These are phyloP conservation scores for Paramuricea clavata DNA, from an alignment of 92 coral and sea anemone species.

Conservation along the genomic window DNA sequence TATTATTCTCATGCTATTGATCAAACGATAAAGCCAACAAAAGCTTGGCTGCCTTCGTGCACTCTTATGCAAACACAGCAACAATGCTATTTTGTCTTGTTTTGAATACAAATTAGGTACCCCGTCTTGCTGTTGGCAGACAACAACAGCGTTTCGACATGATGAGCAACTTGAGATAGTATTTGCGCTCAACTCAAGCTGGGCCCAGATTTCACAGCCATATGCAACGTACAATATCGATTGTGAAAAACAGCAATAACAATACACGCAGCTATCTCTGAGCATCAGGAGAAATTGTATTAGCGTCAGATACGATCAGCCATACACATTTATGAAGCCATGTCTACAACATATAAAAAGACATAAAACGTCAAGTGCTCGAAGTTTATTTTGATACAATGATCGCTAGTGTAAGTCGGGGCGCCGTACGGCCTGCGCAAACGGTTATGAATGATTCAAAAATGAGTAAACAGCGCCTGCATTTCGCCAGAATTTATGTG, in stretches of 20 bases:
- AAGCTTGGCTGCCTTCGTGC: conserved; percentile 22
- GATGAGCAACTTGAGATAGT: neutral
- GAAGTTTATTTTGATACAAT: neutral
- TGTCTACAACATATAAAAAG: neutral
- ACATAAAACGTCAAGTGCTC: neutral
- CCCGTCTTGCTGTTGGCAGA: conserved; percentile 34
- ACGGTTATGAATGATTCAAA: neutral
- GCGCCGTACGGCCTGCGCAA: neutral
- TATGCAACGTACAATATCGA: conserved; percentile 14
- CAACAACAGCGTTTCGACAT: conserved; percentile 11
- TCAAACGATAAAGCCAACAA: conserved; percentile 32
- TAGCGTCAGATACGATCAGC: conserved; percentile 29
- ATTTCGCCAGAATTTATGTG: neutral
- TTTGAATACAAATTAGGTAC: conserved; percentile 26
- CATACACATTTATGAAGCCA: neutral
- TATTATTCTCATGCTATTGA: conserved; percentile 39
- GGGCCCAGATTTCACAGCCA: conserved; percentile 8
- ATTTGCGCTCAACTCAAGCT: conserved; percentile 13
- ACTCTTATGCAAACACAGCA: conserved; percentile 41
- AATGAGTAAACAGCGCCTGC: conserved; percentile 12
- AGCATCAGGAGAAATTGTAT: conserved; percentile 25
- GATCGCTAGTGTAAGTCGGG: neutral
- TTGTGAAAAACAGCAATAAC: conserved; percentile 15
- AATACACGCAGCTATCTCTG: conserved; percentile 21
- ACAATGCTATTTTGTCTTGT: conserved; percentile 41